A percentile compares a stretch with the other conserved stretches of the same genome.
These are phyloP conservation scores for Aphyosemion australe DNA, from an alignment of 2,113 vertebrate genomes.

Conservation along the genomic window DNA sequence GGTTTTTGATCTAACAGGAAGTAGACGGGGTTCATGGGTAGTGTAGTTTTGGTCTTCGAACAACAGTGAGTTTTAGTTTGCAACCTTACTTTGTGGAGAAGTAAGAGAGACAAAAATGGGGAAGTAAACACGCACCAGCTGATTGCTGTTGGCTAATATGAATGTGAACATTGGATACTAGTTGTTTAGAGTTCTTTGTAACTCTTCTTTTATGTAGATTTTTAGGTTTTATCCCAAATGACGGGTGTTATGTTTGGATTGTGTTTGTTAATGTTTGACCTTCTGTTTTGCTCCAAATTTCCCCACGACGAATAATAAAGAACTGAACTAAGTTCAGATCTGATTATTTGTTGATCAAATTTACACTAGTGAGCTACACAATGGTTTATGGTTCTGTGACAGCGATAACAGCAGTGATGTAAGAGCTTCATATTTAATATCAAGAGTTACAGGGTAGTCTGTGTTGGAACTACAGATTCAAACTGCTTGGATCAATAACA, in stretches of 20 bases:
- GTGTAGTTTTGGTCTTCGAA: not conserved
- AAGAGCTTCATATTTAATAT: too few species aligned
- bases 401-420: not conserved
- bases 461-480: too few species aligned
- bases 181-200: too few species aligned
- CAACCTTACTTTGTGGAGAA: not conserved
- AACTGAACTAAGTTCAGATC: not conserved
- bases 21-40: not conserved
- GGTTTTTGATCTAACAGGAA: not conserved
- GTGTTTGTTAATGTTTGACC: too few species aligned
- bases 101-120: not conserved
- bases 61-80: not conserved
- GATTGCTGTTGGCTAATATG: not conserved
- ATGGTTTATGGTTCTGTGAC: not conserved
- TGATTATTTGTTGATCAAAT: not conserved
- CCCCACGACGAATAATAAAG: too few species aligned
- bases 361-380: not conserved
- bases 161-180: not conserved
- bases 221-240: too few species aligned
- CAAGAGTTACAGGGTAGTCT: too few species aligned
- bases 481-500: too few species aligned
- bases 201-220: too few species aligned
- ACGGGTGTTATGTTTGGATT: too few species aligned
- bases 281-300: too few species aligned
- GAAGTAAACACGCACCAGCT: not conserved